phyloP scores from a whole-genome alignment of 2,797 vertebrate genomes.

The Echeneis naucrates region DNA sequence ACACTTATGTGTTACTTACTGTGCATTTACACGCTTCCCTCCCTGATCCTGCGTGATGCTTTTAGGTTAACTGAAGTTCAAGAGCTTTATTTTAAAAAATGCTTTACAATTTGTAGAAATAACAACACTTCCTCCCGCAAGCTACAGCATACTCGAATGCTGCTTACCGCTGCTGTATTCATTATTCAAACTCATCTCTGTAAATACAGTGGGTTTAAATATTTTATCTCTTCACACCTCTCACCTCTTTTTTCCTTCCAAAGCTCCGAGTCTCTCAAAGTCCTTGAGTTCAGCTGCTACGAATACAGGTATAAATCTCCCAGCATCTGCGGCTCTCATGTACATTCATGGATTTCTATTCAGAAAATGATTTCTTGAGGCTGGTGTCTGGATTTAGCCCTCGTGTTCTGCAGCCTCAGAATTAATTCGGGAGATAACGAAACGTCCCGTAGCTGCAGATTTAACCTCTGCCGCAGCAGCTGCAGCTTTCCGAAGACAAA shows the following conservation, averaged over 20 bases:
- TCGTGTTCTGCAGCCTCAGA: background rate
- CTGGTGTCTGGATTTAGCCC: background rate
- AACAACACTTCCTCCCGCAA: background rate
- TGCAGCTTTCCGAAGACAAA: background rate
- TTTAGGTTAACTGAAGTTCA: constrained; percentile 2
- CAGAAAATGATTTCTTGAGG: background rate
- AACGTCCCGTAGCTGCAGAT: background rate
- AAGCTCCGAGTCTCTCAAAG: background rate
- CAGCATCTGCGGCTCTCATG: background rate
- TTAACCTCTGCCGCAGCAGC: background rate
- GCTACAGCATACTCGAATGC: background rate
- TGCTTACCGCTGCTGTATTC: background rate
- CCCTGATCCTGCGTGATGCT: background rate
- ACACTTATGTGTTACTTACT: too few relatives aligned
- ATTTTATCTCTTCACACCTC: constrained; percentile 13
- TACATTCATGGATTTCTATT: background rate
- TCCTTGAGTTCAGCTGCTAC: background rate
- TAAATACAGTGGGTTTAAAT: constrained; percentile 30
- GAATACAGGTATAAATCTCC: background rate
- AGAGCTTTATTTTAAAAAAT: background rate
- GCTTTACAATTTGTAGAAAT: background rate
- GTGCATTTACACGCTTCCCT: background rate
- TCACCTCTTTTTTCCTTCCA: background rate
- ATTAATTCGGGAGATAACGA: background rate
- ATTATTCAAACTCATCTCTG: constrained; percentile 28